phyloP scores from a whole-genome alignment of 2,797 vertebrate genomes.

The Lagorchestes hirsutus region DNA sequence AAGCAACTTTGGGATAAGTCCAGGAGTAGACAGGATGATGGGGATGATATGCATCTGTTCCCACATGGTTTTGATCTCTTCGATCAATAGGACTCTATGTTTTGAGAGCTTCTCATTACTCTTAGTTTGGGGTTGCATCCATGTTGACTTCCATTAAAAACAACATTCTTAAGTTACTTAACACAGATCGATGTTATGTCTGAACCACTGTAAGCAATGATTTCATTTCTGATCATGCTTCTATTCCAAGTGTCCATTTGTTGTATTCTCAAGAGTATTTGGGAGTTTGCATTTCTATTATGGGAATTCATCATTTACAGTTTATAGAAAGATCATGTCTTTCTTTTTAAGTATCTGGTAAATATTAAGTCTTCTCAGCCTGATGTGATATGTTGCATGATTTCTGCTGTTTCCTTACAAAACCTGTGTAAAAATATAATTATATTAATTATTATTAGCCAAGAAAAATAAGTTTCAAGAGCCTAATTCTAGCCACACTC shows the following conservation, averaged over 20 bases:
- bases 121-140: not conserved
- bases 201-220: not conserved
- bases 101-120: not conserved
- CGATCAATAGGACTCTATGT: not conserved
- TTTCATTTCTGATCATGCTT: not conserved
- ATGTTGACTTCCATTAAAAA: not conserved
- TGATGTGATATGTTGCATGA: not conserved
- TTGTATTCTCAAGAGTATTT: not conserved
- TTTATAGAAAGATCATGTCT: not conserved
- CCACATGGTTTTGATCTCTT: not conserved
- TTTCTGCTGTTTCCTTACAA: not conserved
- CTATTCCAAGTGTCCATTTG: not conserved
- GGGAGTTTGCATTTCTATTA: not conserved
- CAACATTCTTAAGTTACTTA: not conserved
- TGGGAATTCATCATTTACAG: not conserved
- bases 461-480: not conserved
- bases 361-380: not conserved
- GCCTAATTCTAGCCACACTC: not conserved
- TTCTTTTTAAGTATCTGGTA: not conserved
- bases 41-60: not conserved
- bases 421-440: not conserved
- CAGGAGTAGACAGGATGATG: not conserved
- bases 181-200: not conserved
- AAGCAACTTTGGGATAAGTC: not conserved
- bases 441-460: not conserved